Percentiles rank a stretch among this genome's conserved stretches.
phyloP scores from a whole-genome alignment of 2,888 invertebrate species.

The Conomelus anceps region DNA sequence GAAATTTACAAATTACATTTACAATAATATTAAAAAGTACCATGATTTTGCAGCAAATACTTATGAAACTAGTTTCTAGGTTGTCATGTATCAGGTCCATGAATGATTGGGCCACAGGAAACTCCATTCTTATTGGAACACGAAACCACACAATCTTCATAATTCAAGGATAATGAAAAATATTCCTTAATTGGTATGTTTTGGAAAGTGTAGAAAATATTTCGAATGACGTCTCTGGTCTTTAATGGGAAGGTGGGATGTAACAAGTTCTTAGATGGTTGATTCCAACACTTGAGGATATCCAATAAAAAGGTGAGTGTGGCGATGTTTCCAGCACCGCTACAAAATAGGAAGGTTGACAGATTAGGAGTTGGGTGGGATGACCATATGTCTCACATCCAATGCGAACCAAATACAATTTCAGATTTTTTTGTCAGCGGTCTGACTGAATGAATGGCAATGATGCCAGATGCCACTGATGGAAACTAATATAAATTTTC shows the following conservation, averaged over 20 bases:
- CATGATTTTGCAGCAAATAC: too few relatives aligned
- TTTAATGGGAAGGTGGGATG: neutral
- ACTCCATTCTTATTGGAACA: too few relatives aligned
- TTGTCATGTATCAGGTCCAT: too few relatives aligned
- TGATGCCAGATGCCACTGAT: too few relatives aligned
- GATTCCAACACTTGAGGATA: neutral
- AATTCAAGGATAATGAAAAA: too few relatives aligned
- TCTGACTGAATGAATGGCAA: neutral
- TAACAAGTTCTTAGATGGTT: neutral
- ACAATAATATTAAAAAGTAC: too few relatives aligned
- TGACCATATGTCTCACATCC: neutral
- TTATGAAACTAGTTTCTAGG: too few relatives aligned
- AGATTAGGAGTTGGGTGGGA: neutral
- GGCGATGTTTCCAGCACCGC: neutral
- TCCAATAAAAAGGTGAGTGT: neutral
- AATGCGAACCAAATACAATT: neutral
- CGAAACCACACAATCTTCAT: too few relatives aligned
- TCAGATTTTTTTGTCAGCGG: neutral
- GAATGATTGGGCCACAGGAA: too few relatives aligned
- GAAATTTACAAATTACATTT: too few relatives aligned
- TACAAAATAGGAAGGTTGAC: neutral
- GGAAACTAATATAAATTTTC: neutral
- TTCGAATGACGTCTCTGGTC: neutral
- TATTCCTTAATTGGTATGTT: neutral
- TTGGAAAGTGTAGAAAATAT: neutral